These are phyloP conservation scores for Acrocyrtus sp. DNA, from an alignment of 2,888 invertebrate genomes.

Conservation along the genomic window DNA sequence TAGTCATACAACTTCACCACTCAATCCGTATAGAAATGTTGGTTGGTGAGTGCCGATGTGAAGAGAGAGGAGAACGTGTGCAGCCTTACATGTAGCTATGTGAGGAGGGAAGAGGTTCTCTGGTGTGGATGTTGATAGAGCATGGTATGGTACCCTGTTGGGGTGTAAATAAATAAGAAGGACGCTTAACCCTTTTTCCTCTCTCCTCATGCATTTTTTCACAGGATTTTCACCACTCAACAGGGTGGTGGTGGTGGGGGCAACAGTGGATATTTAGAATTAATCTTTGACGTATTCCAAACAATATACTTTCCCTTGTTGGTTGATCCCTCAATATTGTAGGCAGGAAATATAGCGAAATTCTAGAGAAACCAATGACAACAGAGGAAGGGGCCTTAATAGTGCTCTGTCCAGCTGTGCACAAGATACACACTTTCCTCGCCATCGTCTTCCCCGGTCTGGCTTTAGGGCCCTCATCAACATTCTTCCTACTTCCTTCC, in stretches of 20 bases:
- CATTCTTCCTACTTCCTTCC: conserved; percentile 6
- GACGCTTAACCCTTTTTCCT: conserved; percentile 53
- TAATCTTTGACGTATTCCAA: conserved; percentile 43
- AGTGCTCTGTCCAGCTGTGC: too few species aligned
- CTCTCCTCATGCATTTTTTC: conserved; percentile 47
- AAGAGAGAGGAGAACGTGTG: conserved; percentile 1
- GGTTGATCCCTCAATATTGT: neutral
- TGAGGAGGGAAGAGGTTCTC: conserved; percentile 3
- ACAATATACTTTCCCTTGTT: neutral
- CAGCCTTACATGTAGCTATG: neutral
- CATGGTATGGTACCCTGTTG: conserved; percentile 47
- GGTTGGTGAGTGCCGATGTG: neutral
- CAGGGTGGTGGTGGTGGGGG: conserved; percentile 19
- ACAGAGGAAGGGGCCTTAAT: neutral
- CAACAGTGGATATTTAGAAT: conserved; percentile 45
- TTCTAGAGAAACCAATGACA: neutral
- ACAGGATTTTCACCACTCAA: conserved; percentile 50
- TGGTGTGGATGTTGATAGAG: neutral
- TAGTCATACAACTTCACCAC: neutral
- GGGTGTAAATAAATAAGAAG: conserved; percentile 54
- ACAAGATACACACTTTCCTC: neutral
- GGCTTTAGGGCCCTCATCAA: conserved; percentile 12
- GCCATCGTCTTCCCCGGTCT: neutral
- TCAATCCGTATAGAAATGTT: neutral
- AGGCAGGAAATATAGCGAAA: neutral